Percentiles rank a stretch among this genome's conserved stretches.
Conservation (phyloP, 2,888 invertebrate genomes). For the Crepidodera aurea region DNA sequence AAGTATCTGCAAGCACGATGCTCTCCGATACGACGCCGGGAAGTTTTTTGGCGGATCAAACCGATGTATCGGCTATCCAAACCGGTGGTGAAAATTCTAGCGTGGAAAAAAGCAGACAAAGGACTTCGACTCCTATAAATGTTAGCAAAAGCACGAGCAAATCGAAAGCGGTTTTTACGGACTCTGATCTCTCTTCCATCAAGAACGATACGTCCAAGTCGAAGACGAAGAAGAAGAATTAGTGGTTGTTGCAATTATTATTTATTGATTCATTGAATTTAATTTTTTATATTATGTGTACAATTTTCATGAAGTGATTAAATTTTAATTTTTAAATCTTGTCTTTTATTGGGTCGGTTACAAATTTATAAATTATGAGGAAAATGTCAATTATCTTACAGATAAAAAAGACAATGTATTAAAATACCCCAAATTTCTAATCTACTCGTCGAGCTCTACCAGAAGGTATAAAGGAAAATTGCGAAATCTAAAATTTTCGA, state of each 20-base stretch:
- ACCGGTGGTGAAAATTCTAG: constrained; percentile 35
- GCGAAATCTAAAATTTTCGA: no score
- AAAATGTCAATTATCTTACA: no score
- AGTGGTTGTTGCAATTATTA: constrained; percentile 5
- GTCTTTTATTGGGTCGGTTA: background rate
- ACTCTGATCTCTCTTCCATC: constrained; percentile 67
- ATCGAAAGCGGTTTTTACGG: constrained; percentile 62
- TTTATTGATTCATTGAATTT: constrained; percentile 17
- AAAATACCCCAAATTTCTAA: no score
- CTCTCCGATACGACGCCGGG: constrained; percentile 45
- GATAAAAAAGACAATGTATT: no score
- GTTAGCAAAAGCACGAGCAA: constrained; percentile 63
- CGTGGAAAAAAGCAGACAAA: constrained; percentile 48
- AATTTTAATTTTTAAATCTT: background rate
- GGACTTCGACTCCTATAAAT: constrained; percentile 68
- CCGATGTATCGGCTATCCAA: constrained; percentile 53
- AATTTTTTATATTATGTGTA: constrained; percentile 18
- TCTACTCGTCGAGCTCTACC: no score
- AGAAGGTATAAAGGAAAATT: no score
- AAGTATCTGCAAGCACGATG: constrained; percentile 49
- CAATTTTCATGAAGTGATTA: constrained; percentile 5
- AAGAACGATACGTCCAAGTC: constrained; percentile 60
- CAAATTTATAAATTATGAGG: no score
- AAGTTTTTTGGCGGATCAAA: constrained; percentile 49
- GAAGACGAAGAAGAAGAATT: constrained; percentile 13